Conservation (phyloP, 2,113 vertebrate species). For the Heptranchias perlo region DNA sequence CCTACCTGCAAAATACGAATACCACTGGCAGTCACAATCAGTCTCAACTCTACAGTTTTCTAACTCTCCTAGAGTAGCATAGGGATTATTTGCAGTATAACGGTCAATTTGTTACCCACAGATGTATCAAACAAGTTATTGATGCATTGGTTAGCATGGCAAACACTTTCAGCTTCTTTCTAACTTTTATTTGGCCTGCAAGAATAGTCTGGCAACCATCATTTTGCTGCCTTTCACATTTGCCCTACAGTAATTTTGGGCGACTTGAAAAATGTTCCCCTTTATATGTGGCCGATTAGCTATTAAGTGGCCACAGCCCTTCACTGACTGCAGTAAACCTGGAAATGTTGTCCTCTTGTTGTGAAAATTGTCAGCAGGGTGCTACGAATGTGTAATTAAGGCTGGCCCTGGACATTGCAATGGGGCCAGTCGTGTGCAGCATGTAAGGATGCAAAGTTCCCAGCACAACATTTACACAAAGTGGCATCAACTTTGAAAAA, state of each 20-base stretch:
- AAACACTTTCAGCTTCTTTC: neutral
- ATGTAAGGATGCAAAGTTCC: neutral
- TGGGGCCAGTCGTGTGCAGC: neutral
- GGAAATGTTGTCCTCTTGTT: neutral
- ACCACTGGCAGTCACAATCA: neutral
- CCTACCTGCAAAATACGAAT: neutral
- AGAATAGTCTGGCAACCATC: neutral
- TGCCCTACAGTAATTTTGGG: neutral
- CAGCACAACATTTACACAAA: neutral
- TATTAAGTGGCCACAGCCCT: neutral
- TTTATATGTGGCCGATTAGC: neutral
- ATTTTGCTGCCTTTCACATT: neutral
- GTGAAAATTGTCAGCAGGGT: neutral
- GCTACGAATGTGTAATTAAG: neutral
- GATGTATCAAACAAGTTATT: neutral
- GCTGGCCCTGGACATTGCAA: neutral
- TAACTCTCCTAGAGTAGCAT: neutral
- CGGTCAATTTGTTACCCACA: neutral
- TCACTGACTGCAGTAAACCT: neutral
- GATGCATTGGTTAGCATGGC: neutral
- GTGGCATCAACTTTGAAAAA: neutral
- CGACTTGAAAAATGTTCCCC: neutral
- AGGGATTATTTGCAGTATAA: neutral
- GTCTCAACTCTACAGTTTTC: neutral
- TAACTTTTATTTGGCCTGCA: neutral